Conservation (phyloP, 2,888 invertebrate species). For the Leptinotarsa juncta region DNA sequence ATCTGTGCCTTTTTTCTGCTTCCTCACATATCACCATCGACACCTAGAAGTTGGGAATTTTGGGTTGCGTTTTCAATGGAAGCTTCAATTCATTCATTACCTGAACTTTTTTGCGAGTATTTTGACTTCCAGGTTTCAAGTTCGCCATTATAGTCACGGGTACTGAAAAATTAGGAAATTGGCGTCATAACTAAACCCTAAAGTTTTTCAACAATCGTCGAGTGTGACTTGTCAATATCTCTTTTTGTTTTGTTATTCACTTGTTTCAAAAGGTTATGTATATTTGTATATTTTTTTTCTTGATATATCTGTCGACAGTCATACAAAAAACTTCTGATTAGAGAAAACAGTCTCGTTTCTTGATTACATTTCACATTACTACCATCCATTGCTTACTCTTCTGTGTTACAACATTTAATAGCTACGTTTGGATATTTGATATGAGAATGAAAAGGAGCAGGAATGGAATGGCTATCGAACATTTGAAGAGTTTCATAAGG, state of each 20-base stretch:
- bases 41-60: constrained; percentile 72
- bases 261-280: neutral
- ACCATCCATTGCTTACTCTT: too few species aligned
- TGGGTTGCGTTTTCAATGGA: neutral
- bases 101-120: constrained; percentile 65
- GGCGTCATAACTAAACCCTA: neutral
- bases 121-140: constrained; percentile 62
- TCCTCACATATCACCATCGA: constrained; percentile 98
- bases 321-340: too few species aligned
- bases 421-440: too few species aligned
- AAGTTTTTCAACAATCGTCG: neutral
- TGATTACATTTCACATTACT: too few species aligned
- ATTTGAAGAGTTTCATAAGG: too few species aligned
- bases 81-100: constrained; percentile 45
- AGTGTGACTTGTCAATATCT: neutral
- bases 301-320: neutral
- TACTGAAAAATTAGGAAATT: neutral
- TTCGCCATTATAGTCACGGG: constrained; percentile 57
- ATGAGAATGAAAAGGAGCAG: too few species aligned
- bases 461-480: too few species aligned
- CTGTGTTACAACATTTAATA: too few species aligned
- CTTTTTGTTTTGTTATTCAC: neutral
- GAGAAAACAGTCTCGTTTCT: too few species aligned
- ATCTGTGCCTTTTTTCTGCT: constrained; percentile 92
- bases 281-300: neutral